Evolutionary conservation across 2,113 vertebrate genomes (phyloP).

Genomic region (Pterocles gutturalis): DNA sequence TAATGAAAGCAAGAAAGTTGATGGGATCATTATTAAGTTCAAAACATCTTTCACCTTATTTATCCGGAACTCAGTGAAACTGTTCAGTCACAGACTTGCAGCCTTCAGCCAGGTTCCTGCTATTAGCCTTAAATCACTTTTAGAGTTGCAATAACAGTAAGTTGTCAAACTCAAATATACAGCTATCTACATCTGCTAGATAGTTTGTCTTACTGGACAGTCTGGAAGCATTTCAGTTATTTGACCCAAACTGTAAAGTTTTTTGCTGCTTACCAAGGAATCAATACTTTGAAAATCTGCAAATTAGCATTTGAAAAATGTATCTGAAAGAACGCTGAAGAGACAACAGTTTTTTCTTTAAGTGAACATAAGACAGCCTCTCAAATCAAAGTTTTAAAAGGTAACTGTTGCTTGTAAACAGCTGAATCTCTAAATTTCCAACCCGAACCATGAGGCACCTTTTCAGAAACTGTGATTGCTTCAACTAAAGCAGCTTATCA

Average conservation of each 20-base stretch:
- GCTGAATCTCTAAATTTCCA: not conserved
- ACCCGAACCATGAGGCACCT: not conserved
- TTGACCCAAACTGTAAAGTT: not conserved
- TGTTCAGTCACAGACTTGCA: constrained; percentile 47
- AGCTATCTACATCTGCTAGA: constrained; percentile 32
- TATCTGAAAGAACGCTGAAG: not conserved
- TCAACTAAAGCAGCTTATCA: not conserved
- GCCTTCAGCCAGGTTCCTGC: constrained; percentile 40
- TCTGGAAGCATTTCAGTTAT: not conserved
- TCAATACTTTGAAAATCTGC: not conserved
- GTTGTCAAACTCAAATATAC: constrained; percentile 8
- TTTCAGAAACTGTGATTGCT: not conserved
- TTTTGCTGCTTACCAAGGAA: not conserved
- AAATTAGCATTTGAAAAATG: not conserved
- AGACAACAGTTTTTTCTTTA: not conserved
- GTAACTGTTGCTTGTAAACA: not conserved
- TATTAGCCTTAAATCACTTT: constrained; percentile 45
- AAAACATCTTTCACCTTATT: constrained; percentile 48
- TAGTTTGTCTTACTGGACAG: not conserved
- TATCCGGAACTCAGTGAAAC: constrained; percentile 39
- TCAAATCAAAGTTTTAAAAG: not conserved
- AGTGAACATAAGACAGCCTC: not conserved
- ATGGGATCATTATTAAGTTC: not conserved
- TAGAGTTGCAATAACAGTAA: constrained; percentile 21
- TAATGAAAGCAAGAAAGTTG: constrained; percentile 24